Percentiles rank a stretch among this genome's conserved stretches.
These are phyloP conservation scores for Crossocerus cetratus DNA, from an alignment of 2,888 invertebrate species.

Conservation along the genomic window DNA sequence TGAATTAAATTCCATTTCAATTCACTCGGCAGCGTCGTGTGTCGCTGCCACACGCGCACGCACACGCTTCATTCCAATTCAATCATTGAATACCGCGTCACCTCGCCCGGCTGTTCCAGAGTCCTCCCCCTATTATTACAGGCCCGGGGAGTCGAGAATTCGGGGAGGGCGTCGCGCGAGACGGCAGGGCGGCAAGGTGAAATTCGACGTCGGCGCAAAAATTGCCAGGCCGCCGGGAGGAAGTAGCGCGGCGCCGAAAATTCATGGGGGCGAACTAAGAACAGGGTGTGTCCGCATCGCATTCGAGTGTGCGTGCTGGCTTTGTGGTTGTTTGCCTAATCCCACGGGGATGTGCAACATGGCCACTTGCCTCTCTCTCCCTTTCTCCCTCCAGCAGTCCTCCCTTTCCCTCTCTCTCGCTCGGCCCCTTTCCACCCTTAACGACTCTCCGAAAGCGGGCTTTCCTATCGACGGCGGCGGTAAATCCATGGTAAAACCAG, in stretches of 20 bases:
- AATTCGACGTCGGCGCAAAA: too few relatives aligned
- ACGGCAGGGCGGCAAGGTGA: too few relatives aligned
- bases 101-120: neutral
- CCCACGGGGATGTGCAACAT: conserved; percentile 42
- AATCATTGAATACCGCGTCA: neutral
- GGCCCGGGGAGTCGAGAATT: too few relatives aligned
- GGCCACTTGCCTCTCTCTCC: conserved; percentile 19
- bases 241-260: conserved; percentile 27
- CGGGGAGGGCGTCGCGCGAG: too few relatives aligned
- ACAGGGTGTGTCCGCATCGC: conserved; percentile 51
- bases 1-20: neutral
- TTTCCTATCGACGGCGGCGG: too few relatives aligned
- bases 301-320: conserved; percentile 50
- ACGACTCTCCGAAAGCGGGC: too few relatives aligned
- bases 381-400: too few relatives aligned
- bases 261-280: conserved; percentile 28
- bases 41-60: neutral
- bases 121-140: too few relatives aligned
- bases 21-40: neutral
- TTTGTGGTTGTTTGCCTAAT: conserved; percentile 51
- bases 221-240: neutral
- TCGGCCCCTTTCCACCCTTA: too few relatives aligned
- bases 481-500: too few relatives aligned
- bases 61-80: conserved; percentile 3
- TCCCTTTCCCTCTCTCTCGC: too few relatives aligned